phyloP scores from a whole-genome alignment of 2,888 invertebrate species.

The Megalurothrips usitatus region DNA sequence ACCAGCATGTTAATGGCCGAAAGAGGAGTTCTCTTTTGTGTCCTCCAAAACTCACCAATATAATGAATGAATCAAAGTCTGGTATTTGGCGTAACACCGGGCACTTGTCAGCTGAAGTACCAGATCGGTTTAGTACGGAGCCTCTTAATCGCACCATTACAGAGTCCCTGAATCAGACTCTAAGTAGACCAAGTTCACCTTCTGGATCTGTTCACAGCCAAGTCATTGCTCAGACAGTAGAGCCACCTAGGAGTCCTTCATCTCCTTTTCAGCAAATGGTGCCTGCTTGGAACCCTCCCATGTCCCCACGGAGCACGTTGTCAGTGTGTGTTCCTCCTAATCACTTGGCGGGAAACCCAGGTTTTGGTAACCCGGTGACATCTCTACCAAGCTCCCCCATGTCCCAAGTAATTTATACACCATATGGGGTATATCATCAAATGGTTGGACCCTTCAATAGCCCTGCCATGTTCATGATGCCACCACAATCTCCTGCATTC shows the following conservation, averaged over 20 bases:
- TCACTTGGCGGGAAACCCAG: background rate
- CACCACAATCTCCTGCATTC: background rate
- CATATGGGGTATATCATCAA: constrained; percentile 1
- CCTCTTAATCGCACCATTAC: background rate
- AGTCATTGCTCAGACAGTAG: background rate
- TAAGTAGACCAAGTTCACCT: background rate
- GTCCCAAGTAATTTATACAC: background rate
- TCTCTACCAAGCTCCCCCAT: background rate
- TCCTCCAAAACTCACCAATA: background rate
- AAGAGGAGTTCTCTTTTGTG: background rate
- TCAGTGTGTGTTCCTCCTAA: background rate
- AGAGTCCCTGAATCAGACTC: background rate
- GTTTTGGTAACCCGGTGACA: background rate
- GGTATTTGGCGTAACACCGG: background rate
- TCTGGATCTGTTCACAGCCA: background rate
- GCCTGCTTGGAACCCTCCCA: background rate
- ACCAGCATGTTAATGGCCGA: background rate
- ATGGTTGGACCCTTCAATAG: background rate
- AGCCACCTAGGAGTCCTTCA: background rate
- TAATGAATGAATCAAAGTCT: background rate
- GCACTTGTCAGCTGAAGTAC: background rate
- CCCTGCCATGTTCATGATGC: background rate
- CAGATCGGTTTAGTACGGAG: background rate
- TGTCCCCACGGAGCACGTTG: background rate
- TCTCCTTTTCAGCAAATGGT: background rate